These are phyloP conservation scores for Papilio machaon DNA, from an alignment of 1,140 invertebrate species.

Conservation along the genomic window DNA sequence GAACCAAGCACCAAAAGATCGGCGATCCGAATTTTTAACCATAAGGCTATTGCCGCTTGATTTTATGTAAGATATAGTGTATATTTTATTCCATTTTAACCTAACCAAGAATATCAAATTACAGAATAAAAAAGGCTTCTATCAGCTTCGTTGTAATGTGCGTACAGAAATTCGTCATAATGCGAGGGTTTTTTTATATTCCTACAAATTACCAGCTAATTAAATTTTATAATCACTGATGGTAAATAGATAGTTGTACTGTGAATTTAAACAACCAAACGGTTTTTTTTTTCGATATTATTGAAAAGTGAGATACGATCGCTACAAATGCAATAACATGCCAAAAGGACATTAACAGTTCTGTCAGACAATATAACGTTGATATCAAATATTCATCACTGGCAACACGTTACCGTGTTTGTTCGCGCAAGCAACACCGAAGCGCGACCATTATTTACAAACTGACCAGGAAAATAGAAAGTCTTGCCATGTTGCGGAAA, in stretches of 20 bases:
- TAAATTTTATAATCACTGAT: conserved; percentile 43
- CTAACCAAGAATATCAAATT: no score
- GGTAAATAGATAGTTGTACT: conserved; percentile 57
- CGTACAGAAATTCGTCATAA: no score
- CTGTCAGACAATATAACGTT: conserved; percentile 73
- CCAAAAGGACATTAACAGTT: conserved; percentile 76
- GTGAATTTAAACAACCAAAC: conserved; percentile 63
- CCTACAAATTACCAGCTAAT: conserved; percentile 28
- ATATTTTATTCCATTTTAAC: no score
- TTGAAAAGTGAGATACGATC: conserved; percentile 72
- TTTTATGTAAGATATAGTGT: no score
- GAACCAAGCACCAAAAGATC: no score
- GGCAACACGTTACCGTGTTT: conserved; percentile 63
- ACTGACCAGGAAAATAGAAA: neutral
- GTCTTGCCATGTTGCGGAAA: no score
- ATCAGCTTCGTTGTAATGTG: no score
- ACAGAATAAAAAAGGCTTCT: no score
- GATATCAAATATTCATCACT: conserved; percentile 66
- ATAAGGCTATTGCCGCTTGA: no score
- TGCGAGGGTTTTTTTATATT: no score
- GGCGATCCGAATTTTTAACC: no score
- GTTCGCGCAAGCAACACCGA: conserved; percentile 66
- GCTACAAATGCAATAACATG: conserved; percentile 65
- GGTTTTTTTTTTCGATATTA: conserved; percentile 59
- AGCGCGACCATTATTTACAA: conserved; percentile 46